Conservation (phyloP, 2,113 vertebrate species). For the Triplophysa siluroides region DNA sequence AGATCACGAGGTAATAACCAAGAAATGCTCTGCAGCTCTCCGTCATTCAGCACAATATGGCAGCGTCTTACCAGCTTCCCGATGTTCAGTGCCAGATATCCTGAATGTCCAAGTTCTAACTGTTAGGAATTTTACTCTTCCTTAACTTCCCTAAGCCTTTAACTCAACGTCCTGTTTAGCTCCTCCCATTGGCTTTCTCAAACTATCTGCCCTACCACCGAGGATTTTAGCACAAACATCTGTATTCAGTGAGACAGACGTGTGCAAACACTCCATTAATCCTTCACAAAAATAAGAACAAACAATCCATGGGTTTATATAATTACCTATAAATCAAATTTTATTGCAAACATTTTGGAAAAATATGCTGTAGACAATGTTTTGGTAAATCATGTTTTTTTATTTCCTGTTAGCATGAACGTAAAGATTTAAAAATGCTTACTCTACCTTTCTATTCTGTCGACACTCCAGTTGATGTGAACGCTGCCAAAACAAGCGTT, state of each 20-base stretch:
- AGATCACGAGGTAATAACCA: neutral
- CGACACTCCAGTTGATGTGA: neutral
- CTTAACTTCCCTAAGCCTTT: neutral
- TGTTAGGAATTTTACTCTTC: neutral
- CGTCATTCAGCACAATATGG: neutral
- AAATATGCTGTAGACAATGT: neutral
- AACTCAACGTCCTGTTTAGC: neutral
- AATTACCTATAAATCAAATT: neutral
- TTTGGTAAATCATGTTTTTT: neutral
- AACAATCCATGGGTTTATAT: neutral
- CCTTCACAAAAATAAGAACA: neutral
- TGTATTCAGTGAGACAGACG: neutral
- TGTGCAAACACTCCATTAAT: neutral
- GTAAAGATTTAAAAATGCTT: neutral
- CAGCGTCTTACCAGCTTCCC: neutral
- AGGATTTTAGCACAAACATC: neutral
- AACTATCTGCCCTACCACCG: neutral
- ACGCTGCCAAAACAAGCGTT: constrained; percentile 3
- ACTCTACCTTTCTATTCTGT: constrained; percentile 25
- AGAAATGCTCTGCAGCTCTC: neutral
- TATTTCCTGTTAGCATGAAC: neutral
- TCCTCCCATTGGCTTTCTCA: constrained; percentile 11
- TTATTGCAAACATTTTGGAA: neutral
- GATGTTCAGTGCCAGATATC: neutral
- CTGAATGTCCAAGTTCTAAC: neutral